Base-by-base conservation (phyloP, 1,140 invertebrate species). In the Cotesia typhae region DNA sequence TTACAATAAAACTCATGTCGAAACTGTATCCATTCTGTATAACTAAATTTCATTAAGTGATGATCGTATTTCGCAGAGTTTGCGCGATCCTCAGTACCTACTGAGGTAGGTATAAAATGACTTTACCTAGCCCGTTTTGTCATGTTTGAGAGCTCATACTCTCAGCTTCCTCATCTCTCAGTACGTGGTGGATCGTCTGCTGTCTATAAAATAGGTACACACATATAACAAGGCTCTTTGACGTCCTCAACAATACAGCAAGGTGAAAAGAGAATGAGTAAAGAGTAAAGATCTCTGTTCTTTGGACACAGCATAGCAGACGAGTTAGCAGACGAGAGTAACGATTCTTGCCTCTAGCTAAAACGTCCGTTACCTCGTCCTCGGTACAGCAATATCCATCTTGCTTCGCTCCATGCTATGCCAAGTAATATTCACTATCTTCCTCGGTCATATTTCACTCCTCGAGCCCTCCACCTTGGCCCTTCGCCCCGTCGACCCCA, bases 281-380 rank as follows among this genome's bases (percentile, higher is more conserved):
- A 20, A 47, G 35, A 47, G 35, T n/a, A 38, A 53, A 69, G 67
- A 59, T 55, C 53, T n/a, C 53, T n/a, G 52, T 37, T 35, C 28
- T 35, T 61, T 61, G 7, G 59, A 28, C 28, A 28, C 28, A 28
- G 28, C 28, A 28, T 28, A 28, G 14, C 41, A 70, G 67, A 70
- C 67, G 67, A 70, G 67, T 70, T 70, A 47, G 67, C 38, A 63
- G 67, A 70, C 67, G 55, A 36, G 67, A 61, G 38, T 70, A 70
- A 70, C 67, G 67, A 70, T 70, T 70, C 67, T 59, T 61, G 67
- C 67, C 67, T 60, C 57, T 47, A 59, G 67, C 67, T 70, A 60
- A 60, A 38, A 47, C 38, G 17, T 60, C 35, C 57, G 7, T 69
- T 69, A 38, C 36, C 67, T 69, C 59, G 41, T 47, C 41, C 6